Percentiles rank a stretch among this genome's conserved stretches.
These are phyloP conservation scores for Gonioctena quinquepunctata DNA, from an alignment of 1,140 invertebrate species.

Conservation along the genomic window DNA sequence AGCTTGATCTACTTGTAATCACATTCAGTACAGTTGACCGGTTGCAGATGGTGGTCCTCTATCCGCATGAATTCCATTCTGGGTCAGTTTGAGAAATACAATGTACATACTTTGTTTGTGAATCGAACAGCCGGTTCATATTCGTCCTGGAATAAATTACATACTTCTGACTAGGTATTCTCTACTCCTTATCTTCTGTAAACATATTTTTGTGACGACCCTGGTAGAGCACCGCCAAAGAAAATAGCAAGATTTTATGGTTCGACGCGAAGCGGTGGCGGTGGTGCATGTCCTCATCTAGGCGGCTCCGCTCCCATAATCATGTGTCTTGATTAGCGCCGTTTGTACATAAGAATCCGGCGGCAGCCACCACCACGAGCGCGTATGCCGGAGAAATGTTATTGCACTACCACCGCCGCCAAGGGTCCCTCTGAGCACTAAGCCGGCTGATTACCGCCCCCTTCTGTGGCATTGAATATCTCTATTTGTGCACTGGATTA, in stretches of 20 bases:
- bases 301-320: conserved; percentile 49
- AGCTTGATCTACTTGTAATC: too few relatives aligned
- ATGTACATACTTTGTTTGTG: too few relatives aligned
- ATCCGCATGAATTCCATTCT: too few relatives aligned
- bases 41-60: too few relatives aligned
- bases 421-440: background rate
- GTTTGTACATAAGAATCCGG: conserved; percentile 55
- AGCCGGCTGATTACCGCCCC: conserved; percentile 19
- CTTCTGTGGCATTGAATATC: conserved; percentile 27
- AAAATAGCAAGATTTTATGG: conserved; percentile 45
- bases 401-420: conserved; percentile 21
- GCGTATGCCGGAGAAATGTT: conserved; percentile 27
- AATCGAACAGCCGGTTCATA: too few relatives aligned
- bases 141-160: too few relatives aligned
- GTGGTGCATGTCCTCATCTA: conserved; percentile 45
- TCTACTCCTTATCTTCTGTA: too few relatives aligned
- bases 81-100: too few relatives aligned
- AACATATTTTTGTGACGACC: background rate
- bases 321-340: conserved; percentile 57
- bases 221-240: conserved; percentile 1
- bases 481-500: conserved; percentile 27
- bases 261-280: conserved; percentile 35
- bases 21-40: too few relatives aligned
- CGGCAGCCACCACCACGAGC: conserved; percentile 29
- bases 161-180: too few relatives aligned